Conservation (phyloP, 1,140 invertebrate species). For the Drosophila yakuba region DNA sequence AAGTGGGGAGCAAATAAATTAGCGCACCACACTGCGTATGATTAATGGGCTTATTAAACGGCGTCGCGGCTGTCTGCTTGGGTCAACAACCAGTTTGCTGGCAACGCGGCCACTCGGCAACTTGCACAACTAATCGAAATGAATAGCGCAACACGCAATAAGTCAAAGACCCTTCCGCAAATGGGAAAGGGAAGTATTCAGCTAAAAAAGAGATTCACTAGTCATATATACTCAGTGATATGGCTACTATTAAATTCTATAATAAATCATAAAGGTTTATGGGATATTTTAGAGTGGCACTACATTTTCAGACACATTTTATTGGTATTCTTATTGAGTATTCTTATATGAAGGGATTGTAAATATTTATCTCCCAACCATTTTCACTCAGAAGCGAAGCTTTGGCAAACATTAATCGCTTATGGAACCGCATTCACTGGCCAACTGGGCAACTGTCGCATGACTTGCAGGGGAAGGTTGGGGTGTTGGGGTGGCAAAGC, state of each 20-base stretch:
- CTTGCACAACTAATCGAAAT: constrained; percentile 51
- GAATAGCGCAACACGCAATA: constrained; percentile 27
- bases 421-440: constrained; percentile 32
- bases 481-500: neutral
- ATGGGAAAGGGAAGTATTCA: constrained; percentile 1
- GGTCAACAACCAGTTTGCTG: constrained; percentile 76
- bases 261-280: no score
- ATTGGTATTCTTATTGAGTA: no score
- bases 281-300: no score
- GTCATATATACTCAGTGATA: constrained; percentile 17
- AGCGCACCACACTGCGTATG: constrained; percentile 73
- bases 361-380: neutral
- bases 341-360: no score
- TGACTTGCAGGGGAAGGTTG: constrained; percentile 19
- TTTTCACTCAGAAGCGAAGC: neutral
- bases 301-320: no score
- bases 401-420: constrained; percentile 37
- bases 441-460: constrained; percentile 31
- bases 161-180: constrained; percentile 15
- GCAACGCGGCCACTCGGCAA: constrained; percentile 35
- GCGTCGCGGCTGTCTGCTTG: constrained; percentile 19
- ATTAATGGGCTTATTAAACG: constrained; percentile 75
- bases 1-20: constrained; percentile 70
- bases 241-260: constrained; percentile 5
- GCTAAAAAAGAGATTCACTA: neutral